These are phyloP conservation scores for Nothoprocta perdicaria DNA, from an alignment of 2,113 vertebrate species.

Conservation along the genomic window DNA sequence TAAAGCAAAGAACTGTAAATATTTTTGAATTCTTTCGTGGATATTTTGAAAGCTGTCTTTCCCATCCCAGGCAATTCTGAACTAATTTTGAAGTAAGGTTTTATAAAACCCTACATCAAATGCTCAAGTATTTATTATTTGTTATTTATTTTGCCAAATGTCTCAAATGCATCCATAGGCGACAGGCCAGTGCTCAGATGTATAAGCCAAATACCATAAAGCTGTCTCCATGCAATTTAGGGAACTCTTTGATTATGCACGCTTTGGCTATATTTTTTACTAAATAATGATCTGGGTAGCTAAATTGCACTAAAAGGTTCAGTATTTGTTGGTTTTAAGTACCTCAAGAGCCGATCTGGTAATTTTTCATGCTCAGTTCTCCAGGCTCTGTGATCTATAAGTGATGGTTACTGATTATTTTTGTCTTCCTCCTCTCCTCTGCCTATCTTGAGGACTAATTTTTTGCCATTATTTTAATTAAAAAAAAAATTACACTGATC, in stretches of 20 bases:
- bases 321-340: slow-evolving; percentile 62
- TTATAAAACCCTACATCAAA: slow-evolving; percentile 69
- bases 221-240: slow-evolving; percentile 74
- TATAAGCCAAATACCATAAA: slow-evolving; percentile 73
- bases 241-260: slow-evolving; percentile 67
- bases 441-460: background rate
- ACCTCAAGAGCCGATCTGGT: slow-evolving; percentile 48
- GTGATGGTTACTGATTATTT: slow-evolving; percentile 18
- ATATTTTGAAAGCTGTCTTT: slow-evolving; percentile 69
- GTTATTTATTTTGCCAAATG: slow-evolving; percentile 75
- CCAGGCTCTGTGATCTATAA: slow-evolving; percentile 15
- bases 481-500: background rate
- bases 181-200: slow-evolving; percentile 69
- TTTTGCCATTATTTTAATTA: background rate
- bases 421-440: background rate
- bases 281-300: slow-evolving; percentile 70
- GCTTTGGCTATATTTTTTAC: slow-evolving; percentile 63
- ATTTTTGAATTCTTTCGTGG: slow-evolving; percentile 69
- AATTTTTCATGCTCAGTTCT: slow-evolving; percentile 51
- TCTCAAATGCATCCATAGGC: slow-evolving; percentile 72
- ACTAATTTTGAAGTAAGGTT: slow-evolving; percentile 69
- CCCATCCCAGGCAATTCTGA: slow-evolving; percentile 63
- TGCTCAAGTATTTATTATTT: slow-evolving; percentile 68
- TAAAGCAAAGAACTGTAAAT: slow-evolving; percentile 68
- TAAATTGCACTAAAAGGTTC: slow-evolving; percentile 67